Percentiles rank a stretch among this genome's conserved stretches.
phyloP scores from a whole-genome alignment of 1,140 invertebrate species.

The Drosophila neocordata region DNA sequence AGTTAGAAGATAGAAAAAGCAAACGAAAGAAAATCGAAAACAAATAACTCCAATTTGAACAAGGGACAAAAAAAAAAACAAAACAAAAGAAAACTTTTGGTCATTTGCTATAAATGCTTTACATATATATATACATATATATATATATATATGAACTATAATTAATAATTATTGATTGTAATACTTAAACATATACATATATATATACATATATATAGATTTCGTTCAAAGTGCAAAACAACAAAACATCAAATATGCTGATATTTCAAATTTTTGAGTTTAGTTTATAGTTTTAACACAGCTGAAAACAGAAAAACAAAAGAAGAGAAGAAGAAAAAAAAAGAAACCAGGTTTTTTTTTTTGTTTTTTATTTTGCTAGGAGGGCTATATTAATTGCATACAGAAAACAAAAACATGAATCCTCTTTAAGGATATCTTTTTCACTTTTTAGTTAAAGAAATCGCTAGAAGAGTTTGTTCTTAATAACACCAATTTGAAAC shows the following conservation, averaged over 20 bases:
- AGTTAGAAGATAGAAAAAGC: not conserved
- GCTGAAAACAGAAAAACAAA: no score
- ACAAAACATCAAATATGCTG: conserved; percentile 38
- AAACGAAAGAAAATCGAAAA: conserved; percentile 12
- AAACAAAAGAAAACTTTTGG: conserved; percentile 47
- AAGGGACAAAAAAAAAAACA: conserved; percentile 53
- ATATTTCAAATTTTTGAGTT: conserved; percentile 51
- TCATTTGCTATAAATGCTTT: conserved; percentile 60
- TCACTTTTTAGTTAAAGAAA: no score
- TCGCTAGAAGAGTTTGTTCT: not conserved
- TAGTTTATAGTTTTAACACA: conserved; percentile 38
- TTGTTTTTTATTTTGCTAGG: not conserved
- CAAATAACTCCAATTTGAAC: conserved; percentile 74
- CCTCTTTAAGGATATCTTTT: no score
- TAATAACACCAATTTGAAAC: no score
- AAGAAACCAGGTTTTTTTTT: not conserved
- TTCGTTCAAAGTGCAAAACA: conserved; percentile 53
- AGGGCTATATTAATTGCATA: not conserved
- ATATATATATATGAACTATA: conserved; percentile 44
- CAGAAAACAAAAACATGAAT: no score
- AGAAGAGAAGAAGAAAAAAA: no score
- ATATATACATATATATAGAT: conserved; percentile 11
- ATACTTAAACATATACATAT: conserved; percentile 37
- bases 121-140: conserved; percentile 41
- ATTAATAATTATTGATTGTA: conserved; percentile 36